Evolutionary conservation across 2,888 invertebrate genomes (phyloP).

Genomic region (Conus canariensis): DNA sequence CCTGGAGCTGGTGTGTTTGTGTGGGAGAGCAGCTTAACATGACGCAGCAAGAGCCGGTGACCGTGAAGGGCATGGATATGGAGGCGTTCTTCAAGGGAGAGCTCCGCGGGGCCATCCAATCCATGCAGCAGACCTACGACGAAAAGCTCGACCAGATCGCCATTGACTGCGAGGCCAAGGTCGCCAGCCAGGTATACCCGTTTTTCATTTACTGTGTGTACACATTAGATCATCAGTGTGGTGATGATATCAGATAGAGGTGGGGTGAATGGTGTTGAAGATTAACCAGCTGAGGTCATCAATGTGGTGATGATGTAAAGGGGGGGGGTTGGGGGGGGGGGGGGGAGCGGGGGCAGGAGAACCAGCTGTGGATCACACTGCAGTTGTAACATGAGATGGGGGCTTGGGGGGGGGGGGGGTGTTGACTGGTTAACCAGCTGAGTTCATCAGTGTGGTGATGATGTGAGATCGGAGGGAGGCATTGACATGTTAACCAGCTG

Average conservation of each 20-base stretch:
- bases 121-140: slow-evolving; percentile 80
- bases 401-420: too few species aligned
- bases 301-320: not conserved
- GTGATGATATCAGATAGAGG: too few species aligned
- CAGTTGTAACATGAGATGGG: too few species aligned
- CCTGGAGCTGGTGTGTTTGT: not conserved
- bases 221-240: too few species aligned
- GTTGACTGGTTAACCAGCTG: too few species aligned
- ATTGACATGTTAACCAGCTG: too few species aligned
- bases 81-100: slow-evolving; percentile 81
- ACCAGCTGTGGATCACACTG: too few species aligned
- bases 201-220: too few species aligned
- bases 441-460: too few species aligned
- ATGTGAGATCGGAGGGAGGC: too few species aligned
- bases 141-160: slow-evolving; percentile 76
- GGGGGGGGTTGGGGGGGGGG: too few species aligned
- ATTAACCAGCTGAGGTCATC: not conserved
- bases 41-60: slow-evolving; percentile 48
- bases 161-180: slow-evolving; percentile 78
- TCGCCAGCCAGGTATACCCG: slow-evolving; percentile 78
- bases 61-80: slow-evolving; percentile 74
- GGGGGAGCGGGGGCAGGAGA: too few species aligned
- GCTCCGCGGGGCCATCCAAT: slow-evolving; percentile 78
- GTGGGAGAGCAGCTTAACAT: slow-evolving; percentile 37
- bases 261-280: not conserved